Base-by-base conservation (phyloP, 2,888 invertebrate genomes). In the Amblyjoppa proteus region DNA sequence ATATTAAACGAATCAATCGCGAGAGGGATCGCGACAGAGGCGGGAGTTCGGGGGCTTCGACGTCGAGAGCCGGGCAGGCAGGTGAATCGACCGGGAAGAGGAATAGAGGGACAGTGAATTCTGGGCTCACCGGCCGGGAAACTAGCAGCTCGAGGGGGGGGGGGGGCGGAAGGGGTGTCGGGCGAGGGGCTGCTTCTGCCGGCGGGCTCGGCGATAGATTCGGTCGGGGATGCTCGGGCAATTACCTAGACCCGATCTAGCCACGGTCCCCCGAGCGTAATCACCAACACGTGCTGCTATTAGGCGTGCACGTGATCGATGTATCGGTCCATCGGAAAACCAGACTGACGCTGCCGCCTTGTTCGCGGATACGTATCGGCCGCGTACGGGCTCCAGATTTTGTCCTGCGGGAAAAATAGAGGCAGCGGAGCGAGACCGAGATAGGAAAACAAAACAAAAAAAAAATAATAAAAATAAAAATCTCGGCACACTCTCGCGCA, bases 271-370 rank as follows among this genome's bases (percentile, higher is more conserved):
- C 89, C 90, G 91, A 91, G 91, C 92, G 91, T 92, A 92, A 92
- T 92, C 92, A 92, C 91, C 91, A 89, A 92, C 92, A 92, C 92
- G 92, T 92, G 92, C 92, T 91, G 89, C 92, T 92, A 92, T 91
- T 92, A 92, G 91, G 90, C 90, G 88, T 89, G 90, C 91, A 91
- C 92, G 91, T 92, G 92, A 92, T 92, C 92, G 91, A 92, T 92
- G 90, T 89, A 90, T 89, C 83, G 69, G 31, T 61, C 86, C 88
- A 84, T 80, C 85, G 88, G 89, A 89, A 90, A 91, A 91, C 83
- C 84, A 77, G 84, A 68, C 68, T 41, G 53, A 31, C n/a, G 16
- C 34, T 16, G 64, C 31, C 58, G 25, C 58, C 28, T 6, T 31
- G 16, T 64, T 64, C 64, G 34, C 34, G 31, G 28, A 64, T 64